Base-by-base conservation (phyloP, 1,140 invertebrate species). In the Trichomalopsis sarcophagae region DNA sequence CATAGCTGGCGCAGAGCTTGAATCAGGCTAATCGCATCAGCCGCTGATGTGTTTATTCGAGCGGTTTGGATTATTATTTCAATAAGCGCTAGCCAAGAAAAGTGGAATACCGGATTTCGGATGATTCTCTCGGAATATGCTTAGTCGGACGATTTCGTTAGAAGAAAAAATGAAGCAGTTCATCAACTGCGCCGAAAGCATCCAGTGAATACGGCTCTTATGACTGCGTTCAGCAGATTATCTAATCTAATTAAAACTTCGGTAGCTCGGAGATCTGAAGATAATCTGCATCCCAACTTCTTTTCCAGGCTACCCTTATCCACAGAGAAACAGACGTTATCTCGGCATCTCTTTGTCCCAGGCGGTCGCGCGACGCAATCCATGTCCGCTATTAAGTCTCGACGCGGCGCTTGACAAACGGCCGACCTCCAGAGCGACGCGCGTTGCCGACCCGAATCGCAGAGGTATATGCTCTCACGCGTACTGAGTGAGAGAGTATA, bases 391-490 rank as follows among this genome's bases (percentile, higher is more conserved):
- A 77, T 77, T 77, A 77, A 55, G 75, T 55, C 47, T 10, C 75
- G 44, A 77, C 47, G 27, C 7, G 44, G 75, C 75, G n/a, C 47
- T 77, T 77, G 75, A 77, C 75, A 77, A 77, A 77, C 75, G 75
- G 75, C 75, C 75, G 44, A 55, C 44, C 75, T 77, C 21, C n/a
- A 77, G 9, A 44, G 73, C 30, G 21, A 36, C 30, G 27, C 21
- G 30, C 36, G 27, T 75, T 17, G 69, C 69, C 30, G 30, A 44
- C 73, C 30, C 73, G 33, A 75, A 75, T 75, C 33, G 73, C 73
- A n/a, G 11, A 21, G 23, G 69, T 33, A 71, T 27, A 27, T 27
- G 27, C 27, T 27, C 27, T 27, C 27, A 71, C 33, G 21, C 27
- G 33, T 0, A 33, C 4, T 14, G 5, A 23, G 5, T 10, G 7